These are phyloP conservation scores for Euura saliciscinereae DNA, from an alignment of 1,140 invertebrate species.

Conservation along the genomic window DNA sequence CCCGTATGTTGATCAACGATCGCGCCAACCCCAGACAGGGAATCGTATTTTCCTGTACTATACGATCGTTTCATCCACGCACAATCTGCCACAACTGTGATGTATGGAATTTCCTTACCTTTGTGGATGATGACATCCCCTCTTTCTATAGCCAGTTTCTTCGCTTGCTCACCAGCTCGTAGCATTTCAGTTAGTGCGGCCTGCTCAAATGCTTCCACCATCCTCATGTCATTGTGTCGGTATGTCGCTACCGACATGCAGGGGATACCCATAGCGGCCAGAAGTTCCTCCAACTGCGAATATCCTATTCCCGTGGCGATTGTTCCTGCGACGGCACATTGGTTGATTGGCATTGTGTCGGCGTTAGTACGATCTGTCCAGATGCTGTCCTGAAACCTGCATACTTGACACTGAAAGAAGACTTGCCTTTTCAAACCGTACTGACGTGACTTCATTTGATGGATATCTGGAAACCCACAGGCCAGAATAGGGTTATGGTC, in stretches of 20 bases:
- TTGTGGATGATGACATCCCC: slow-evolving; percentile 32
- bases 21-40: slow-evolving; percentile 33
- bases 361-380: neutral
- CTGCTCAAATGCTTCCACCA: slow-evolving; percentile 23
- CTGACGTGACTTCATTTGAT: neutral
- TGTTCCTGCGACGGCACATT: slow-evolving; percentile 23
- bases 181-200: slow-evolving; percentile 30
- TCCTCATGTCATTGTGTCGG: slow-evolving; percentile 16
- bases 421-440: neutral
- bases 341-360: slow-evolving; percentile 23
- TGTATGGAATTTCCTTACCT: slow-evolving; percentile 31
- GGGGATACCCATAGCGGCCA: slow-evolving; percentile 30
- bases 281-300: slow-evolving; percentile 33
- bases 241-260: slow-evolving; percentile 26
- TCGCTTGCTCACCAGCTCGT: slow-evolving; percentile 37
- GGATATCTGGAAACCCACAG: slow-evolving; percentile 7
- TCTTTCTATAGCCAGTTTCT: slow-evolving; percentile 30
- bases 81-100: slow-evolving; percentile 43
- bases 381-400: neutral
- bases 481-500: neutral
- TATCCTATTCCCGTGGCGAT: slow-evolving; percentile 30
- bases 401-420: neutral
- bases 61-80: slow-evolving; percentile 44
- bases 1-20: slow-evolving; percentile 48
- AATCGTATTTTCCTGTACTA: slow-evolving; percentile 26